These are phyloP conservation scores for Leptopilina clavipes DNA, from an alignment of 1,140 invertebrate genomes.

Conservation along the genomic window DNA sequence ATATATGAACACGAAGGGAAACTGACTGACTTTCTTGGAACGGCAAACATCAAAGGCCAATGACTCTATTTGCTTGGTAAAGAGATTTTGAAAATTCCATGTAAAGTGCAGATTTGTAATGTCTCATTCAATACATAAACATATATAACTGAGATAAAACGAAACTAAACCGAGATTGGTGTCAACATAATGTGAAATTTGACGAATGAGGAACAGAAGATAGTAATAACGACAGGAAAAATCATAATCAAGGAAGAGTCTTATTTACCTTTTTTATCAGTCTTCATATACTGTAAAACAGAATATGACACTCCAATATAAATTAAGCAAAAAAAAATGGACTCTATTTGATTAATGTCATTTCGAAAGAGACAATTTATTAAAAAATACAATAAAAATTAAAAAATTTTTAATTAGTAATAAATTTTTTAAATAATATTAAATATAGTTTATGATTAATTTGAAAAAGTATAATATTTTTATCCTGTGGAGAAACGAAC, in stretches of 20 bases:
- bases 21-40: conserved; percentile 1
- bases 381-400: too few relatives aligned
- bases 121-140: background rate
- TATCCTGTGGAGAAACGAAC: too few relatives aligned
- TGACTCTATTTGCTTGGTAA: conserved; percentile 19
- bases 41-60: conserved; percentile 16
- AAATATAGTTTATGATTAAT: too few relatives aligned
- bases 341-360: background rate
- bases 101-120: conserved; percentile 18
- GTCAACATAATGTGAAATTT: conserved; percentile 14
- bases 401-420: too few relatives aligned
- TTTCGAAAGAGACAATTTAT: background rate
- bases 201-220: background rate
- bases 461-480: too few relatives aligned
- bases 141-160: background rate
- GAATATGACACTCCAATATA: background rate
- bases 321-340: background rate
- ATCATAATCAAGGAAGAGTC: background rate
- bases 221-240: background rate
- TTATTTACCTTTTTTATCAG: conserved; percentile 12
- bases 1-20: background rate
- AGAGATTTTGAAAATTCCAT: conserved; percentile 19
- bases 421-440: too few relatives aligned
- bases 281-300: background rate
- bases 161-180: background rate